Base-by-base conservation (phyloP, 2,888 invertebrate genomes). In the Agriopis leucophaearia region DNA sequence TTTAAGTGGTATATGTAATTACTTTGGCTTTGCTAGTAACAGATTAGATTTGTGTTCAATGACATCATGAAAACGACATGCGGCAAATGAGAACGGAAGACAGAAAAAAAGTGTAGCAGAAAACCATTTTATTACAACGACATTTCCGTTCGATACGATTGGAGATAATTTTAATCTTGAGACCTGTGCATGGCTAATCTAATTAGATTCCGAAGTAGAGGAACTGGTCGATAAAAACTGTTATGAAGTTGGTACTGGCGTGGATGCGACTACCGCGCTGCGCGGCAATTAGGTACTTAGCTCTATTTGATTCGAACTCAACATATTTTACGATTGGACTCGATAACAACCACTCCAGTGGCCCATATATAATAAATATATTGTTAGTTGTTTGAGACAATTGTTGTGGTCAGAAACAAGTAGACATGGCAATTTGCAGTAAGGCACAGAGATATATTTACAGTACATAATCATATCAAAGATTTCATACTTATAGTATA, bases 71-170 rank as follows among this genome's bases (percentile, higher is more conserved):
- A 84, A 80, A 82, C 77, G 80, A 83, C 78, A 76, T 77, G 78
- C 75, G 69, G 74, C 77, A 80, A 88, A 86, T 79, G 81, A 83
- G 88, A 88, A 85, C 88, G 88, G 88, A 88, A 85, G 81, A 82
- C 75, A 78, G 80, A 86, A 87, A 88, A n/a, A 85, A 85, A 84
- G 80, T 83, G 76, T 81, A 83, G 81, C 82, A 86, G 83, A 85
- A 86, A 85, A 86, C 81, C 79, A 82, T 87, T 88, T 89, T 88
- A 89, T 88, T 86, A 83, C 85, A 81, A 74, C 81, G 85, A 85
- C 88, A 86, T 89, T 89, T 90, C 88, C 88, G 88, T 81, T 87
- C 80, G 79, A 79, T 78, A 78, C 72, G 81, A 85, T 82, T 80
- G 76, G 67, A 85, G 83, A 87, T 88, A 85, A 84, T 86, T 84